Conservation (phyloP, 2,113 vertebrate species). For the Pteruthius melanotis region DNA sequence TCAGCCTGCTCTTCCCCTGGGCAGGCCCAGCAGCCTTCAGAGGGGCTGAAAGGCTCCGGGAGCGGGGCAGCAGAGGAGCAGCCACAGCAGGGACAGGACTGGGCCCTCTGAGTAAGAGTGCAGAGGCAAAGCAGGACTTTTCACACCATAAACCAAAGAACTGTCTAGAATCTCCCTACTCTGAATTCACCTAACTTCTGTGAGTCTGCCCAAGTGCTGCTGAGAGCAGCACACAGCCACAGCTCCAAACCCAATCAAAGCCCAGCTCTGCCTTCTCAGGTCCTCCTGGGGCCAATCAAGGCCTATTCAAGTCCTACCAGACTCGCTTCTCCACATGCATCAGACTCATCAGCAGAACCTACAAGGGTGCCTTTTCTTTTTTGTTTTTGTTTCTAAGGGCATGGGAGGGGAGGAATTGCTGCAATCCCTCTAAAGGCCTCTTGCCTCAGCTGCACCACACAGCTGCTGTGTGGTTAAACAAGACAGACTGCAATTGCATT, state of each 20-base stretch:
- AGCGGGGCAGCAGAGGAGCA: fast-evolving
- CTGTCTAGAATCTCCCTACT: neutral
- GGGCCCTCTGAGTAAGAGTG: neutral
- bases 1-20: neutral
- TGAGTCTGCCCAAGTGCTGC: neutral
- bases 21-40: neutral
- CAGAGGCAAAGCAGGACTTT: neutral
- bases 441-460: slow-evolving; percentile 40
- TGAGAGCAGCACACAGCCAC: neutral
- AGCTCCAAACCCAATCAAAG: neutral
- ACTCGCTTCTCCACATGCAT: neutral
- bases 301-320: neutral
- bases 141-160: neutral
- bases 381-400: slow-evolving; percentile 38
- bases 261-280: neutral
- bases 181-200: neutral
- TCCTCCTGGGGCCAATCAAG: neutral
- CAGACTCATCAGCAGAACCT: neutral
- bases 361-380: neutral
- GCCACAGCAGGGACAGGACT: neutral
- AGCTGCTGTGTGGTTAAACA: slow-evolving; percentile 40
- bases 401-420: slow-evolving; percentile 16
- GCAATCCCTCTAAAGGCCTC: slow-evolving; percentile 11
- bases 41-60: fast-evolving
- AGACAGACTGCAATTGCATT: neutral